A percentile compares a stretch with the other conserved stretches of the same genome.
Evolutionary conservation across 2,888 invertebrate species (phyloP).

Genomic region (Didymodactylos carnosus): DNA sequence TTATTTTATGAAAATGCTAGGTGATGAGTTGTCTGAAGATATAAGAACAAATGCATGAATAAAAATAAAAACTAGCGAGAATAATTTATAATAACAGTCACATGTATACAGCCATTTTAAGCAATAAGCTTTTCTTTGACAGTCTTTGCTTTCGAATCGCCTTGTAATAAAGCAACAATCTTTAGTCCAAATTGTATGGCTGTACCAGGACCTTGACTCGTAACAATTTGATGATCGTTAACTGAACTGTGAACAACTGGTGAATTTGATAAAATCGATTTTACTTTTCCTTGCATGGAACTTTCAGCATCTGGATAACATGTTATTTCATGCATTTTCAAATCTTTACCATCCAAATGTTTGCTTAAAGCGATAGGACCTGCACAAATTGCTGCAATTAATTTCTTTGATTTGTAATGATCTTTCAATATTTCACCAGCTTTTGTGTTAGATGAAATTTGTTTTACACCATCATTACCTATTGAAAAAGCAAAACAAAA

Average conservation of each 20-base stretch:
- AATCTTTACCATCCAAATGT: neutral
- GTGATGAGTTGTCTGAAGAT: too few relatives aligned
- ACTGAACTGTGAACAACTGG: neutral
- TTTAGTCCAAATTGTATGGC: constrained; percentile 65
- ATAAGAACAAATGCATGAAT: too few relatives aligned
- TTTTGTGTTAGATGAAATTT: neutral
- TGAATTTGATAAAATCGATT: neutral
- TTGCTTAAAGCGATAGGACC: constrained; percentile 7
- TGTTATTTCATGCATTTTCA: constrained; percentile 43
- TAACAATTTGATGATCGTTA: constrained; percentile 40
- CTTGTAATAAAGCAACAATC: constrained; percentile 52
- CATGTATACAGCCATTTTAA: too few relatives aligned
- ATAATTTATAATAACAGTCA: too few relatives aligned
- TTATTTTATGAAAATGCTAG: too few relatives aligned
- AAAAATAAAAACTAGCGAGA: too few relatives aligned
- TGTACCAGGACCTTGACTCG: constrained; percentile 73
- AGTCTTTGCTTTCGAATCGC: constrained; percentile 46
- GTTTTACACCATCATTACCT: neutral
- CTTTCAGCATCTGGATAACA: constrained; percentile 51
- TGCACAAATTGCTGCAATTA: constrained; percentile 13
- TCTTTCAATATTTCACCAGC: constrained; percentile 1
- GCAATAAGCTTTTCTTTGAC: constrained; percentile 31
- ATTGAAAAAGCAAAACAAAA: neutral
- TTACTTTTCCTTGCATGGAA: neutral
- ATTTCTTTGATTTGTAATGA: constrained; percentile 3